A percentile compares a stretch with the other conserved stretches of the same genome.
phyloP scores from a whole-genome alignment of 92 coral and sea anemone species.

The Zoanthus solanderi region DNA sequence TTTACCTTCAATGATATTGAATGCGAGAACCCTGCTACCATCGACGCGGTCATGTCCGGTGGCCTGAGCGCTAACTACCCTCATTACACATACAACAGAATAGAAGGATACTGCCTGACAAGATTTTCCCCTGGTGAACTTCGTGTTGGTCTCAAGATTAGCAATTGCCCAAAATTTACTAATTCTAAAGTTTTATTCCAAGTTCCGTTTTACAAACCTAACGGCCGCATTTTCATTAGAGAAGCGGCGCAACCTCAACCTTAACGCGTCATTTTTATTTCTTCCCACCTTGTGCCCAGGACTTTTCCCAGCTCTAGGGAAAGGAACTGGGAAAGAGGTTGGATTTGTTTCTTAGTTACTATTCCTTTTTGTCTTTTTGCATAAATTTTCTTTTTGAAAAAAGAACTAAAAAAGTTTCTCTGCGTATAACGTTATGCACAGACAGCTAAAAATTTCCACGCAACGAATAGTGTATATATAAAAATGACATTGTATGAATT shows the following conservation, averaged over 20 bases:
- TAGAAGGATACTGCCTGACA: conserved; percentile 77
- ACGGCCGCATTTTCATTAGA: conserved; percentile 64
- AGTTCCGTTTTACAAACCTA: conserved; percentile 59
- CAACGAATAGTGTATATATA: no score
- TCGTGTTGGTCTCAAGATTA: conserved; percentile 70
- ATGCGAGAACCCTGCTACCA: conserved; percentile 57
- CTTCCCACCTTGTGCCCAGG: no score
- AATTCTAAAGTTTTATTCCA: conserved; percentile 62
- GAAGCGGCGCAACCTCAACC: conserved; percentile 71
- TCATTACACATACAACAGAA: conserved; percentile 72
- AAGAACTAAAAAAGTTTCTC: no score
- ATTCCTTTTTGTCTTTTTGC: no score
- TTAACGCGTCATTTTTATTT: not conserved
- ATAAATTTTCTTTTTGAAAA: no score
- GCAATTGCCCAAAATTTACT: conserved; percentile 62
- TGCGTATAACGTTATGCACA: no score
- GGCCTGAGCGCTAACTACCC: conserved; percentile 76
- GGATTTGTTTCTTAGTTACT: no score
- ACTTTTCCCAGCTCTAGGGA: no score
- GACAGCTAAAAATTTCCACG: no score
- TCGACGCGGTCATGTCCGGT: conserved; percentile 85
- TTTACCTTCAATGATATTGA: conserved; percentile 67
- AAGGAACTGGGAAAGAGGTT: no score
- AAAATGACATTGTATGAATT: no score
- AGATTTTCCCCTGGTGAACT: conserved; percentile 63